Evolutionary conservation across 2,888 invertebrate species (phyloP), one percentile per base, ranked within the genome.

Genomic region (Apoderus coryli): DNA sequence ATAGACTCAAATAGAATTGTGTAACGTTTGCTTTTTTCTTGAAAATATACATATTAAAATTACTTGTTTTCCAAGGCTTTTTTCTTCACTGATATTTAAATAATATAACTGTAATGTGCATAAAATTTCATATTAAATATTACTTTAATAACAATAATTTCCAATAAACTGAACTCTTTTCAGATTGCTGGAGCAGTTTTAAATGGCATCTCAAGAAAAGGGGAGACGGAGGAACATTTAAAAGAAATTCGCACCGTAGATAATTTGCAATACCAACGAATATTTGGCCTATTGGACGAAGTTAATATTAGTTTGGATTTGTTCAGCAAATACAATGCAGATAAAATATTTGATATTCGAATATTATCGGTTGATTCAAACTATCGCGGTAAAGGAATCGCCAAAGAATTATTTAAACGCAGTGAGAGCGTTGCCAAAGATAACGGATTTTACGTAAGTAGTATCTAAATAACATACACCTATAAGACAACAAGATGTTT

Each of bases 171-270:
- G n/a, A n/a, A n/a, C n/a, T n/a, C n/a, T n/a, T 57, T 65, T 27
- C 60, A 82, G 79, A 75, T 85, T 39, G 69, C 76, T 14, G 85
- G 81, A 19, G 78, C 82, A 16, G 72, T 76, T 6, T 55, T 85
- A 29, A 84, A 84, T 47, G 84, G 84, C n/a, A 64, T 79, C 26
- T 63, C 76, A 47, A 67, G 67, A 52, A 70, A 67, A 43, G 78
- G 77, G 15, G 81, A 84, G 49, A 67, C 75, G 34, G 75, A 76
- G 49, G 64, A 67, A 40, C 72, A 75, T 2, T 64, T 76, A 31
- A 70, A 72, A 40, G 73, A 77, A 44, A 65, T 84, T 40, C 64
- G 69, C 34, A 67, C 67, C 36, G 64, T 72, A 13, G 61, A 66
- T 23, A 81, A 80, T 52, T 65, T 69, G 34, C 75, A 76, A 46